Evolutionary conservation across 1,140 invertebrate species (phyloP).

Genomic region (Aleiodes sp.): DNA sequence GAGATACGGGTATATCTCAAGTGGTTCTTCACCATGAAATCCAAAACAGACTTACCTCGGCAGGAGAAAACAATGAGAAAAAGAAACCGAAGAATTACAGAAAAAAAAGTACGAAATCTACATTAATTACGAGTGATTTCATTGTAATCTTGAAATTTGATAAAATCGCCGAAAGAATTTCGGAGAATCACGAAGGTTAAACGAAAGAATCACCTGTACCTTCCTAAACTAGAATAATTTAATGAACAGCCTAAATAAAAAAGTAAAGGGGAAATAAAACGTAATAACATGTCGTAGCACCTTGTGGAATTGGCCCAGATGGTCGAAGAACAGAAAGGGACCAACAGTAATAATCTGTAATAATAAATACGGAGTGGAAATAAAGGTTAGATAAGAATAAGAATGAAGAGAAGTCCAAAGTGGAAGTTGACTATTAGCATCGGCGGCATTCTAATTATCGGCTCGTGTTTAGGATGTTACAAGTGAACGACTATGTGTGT

Average conservation of each 20-base stretch:
- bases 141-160: neutral
- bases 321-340: neutral
- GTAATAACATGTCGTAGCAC: neutral
- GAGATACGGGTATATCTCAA: constrained; percentile 21
- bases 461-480: constrained; percentile 31
- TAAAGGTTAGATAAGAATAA: neutral
- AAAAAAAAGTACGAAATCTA: constrained; percentile 11
- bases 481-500: neutral
- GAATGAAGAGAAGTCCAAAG: too few relatives aligned
- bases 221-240: neutral
- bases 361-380: neutral
- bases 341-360: neutral
- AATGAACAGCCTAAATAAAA: too few relatives aligned
- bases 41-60: neutral
- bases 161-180: neutral
- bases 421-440: constrained; percentile 30
- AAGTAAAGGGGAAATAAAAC: neutral
- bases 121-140: constrained; percentile 14
- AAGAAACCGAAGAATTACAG: neutral
- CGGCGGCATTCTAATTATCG: constrained; percentile 35
- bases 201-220: neutral
- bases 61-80: neutral
- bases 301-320: constrained; percentile 20
- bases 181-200: neutral
- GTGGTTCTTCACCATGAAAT: neutral